Conservation (phyloP, 2,888 invertebrate genomes). For the Mellilla xanthometata region DNA sequence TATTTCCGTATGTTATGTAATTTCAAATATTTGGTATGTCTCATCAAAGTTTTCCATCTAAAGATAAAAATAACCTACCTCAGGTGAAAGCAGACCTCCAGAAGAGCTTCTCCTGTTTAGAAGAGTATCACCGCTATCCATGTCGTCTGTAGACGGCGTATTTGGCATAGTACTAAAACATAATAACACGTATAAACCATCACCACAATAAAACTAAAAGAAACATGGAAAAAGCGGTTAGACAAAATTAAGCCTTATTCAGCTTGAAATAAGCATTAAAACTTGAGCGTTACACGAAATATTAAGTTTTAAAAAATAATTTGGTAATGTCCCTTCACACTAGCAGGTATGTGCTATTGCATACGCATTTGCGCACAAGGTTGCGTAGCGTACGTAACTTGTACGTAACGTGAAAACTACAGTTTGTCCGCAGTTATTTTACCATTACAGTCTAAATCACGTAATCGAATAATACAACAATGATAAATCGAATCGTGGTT, state of each 20-base stretch:
- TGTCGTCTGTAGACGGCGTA: constrained; percentile 87
- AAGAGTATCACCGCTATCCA: constrained; percentile 78
- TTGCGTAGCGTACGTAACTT: constrained; percentile 9
- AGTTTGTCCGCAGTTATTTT: too few relatives aligned
- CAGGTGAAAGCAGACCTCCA: constrained; percentile 91
- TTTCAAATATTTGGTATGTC: too few relatives aligned
- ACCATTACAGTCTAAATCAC: too few relatives aligned
- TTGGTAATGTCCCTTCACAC: constrained; percentile 23
- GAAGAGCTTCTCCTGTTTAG: constrained; percentile 89
- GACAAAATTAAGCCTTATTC: constrained; percentile 14
- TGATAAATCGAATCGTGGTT: too few relatives aligned
- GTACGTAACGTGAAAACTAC: too few relatives aligned
- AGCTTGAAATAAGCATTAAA: constrained; percentile 21
- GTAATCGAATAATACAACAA: too few relatives aligned
- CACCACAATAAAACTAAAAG: constrained; percentile 1
- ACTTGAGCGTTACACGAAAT: constrained; percentile 34
- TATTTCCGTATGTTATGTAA: too few relatives aligned
- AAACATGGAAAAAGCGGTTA: constrained; percentile 20
- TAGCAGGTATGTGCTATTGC: constrained; percentile 1
- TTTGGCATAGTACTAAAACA: constrained; percentile 84
- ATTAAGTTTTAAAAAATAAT: constrained; percentile 19
- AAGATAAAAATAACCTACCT: too few relatives aligned
- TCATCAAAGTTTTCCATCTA: too few relatives aligned
- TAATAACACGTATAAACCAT: too few relatives aligned
- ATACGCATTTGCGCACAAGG: constrained; percentile 8